phyloP scores from a whole-genome alignment of 2,797 vertebrate genomes.

The Sarcophilus harrisii region DNA sequence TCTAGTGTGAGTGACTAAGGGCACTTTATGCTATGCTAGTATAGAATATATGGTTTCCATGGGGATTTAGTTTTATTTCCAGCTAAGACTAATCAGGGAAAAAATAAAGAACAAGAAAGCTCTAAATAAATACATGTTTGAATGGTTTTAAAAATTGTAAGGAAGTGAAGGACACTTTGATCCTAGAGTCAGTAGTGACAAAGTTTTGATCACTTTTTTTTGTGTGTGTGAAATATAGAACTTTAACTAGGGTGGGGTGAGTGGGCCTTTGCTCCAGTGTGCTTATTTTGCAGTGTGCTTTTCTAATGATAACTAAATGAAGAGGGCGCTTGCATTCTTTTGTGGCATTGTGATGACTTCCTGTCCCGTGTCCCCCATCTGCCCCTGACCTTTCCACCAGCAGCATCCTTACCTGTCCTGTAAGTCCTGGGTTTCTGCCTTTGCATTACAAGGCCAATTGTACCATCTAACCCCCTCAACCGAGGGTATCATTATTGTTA shows the following conservation, averaged over 20 bases:
- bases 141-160: conserved; percentile 5
- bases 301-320: neutral
- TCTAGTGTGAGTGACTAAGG: conserved; percentile 56
- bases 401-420: neutral
- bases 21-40: conserved; percentile 40
- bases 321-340: neutral
- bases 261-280: neutral
- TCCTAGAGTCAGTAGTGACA: conserved; percentile 13
- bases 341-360: neutral
- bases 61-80: conserved; percentile 69
- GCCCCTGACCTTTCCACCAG: neutral
- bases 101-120: conserved; percentile 48
- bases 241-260: neutral
- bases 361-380: neutral
- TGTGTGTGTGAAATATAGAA: conserved; percentile 39
- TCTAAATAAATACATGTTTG: conserved; percentile 45
- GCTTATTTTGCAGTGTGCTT: neutral
- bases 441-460: neutral
- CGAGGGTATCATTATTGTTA: neutral
- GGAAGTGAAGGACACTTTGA: conserved; percentile 24
- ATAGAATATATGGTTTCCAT: conserved; percentile 69
- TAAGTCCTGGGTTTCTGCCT: neutral
- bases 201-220: conserved; percentile 41
- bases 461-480: neutral
- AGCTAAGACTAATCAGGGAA: conserved; percentile 62